Base-by-base conservation (phyloP, 2,113 vertebrate genomes). In the Tachuris rubrigastra region DNA sequence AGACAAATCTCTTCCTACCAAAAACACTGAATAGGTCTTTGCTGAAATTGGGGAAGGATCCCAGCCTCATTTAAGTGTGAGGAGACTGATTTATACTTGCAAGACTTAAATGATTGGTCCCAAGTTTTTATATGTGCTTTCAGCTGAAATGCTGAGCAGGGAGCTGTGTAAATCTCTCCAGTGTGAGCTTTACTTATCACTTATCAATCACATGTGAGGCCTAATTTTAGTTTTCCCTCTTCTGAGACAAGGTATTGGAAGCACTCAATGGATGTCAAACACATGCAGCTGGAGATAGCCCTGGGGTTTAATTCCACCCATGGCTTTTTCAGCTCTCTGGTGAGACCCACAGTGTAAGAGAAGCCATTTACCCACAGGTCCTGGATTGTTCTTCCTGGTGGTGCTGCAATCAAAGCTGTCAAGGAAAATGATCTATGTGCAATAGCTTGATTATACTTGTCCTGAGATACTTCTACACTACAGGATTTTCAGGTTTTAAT, bases 401-500 rank as follows among this genome's bases (percentile, higher is more conserved):
- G 12, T 78, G 56, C 59, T 65, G 72, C 81, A 89, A 92, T 89
- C 84, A 94, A 28, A 87, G 53, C 77, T 96, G 90, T 77, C 82
- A 93, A 71, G 59, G 41, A 60, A 92, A 87, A 94, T 41, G 75
- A 76, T 79, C 55, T 77, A 80, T 60, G 16, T 33, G 82, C 85
- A 68, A 30, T 10, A 30, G 72, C 80, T 93, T 92, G 82, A 83
- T 92, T 85, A 41, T 81, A 56, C 89, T 79, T 88, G 78, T 68
- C 68, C 60, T 83, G 77, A 89, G 46, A 80, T 85, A 28, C 80
- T 85, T 73, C 24, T 72, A 8, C 22, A 46, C 62, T 59, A 76
- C 90, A 86, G 78, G 62, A 66, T 80, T 90, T 74, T 94, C 72
- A 84, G 50, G 89, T 96, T 96, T 95, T 94, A 93, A 95, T 95